phyloP scores from a whole-genome alignment of 2,888 invertebrate species.

The Arctia plantaginis region DNA sequence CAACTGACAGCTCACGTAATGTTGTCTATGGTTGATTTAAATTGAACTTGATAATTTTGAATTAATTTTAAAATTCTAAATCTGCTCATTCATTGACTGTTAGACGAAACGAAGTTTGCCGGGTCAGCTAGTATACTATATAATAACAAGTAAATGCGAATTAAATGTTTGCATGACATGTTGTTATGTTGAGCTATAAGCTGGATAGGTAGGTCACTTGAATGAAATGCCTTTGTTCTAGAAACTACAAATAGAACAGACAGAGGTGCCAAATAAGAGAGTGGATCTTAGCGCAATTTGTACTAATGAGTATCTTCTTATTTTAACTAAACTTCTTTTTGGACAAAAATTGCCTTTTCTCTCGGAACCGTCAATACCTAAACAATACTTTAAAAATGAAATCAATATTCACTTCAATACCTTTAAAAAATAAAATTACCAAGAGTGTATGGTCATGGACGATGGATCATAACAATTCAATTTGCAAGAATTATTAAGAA shows the following conservation, averaged over 20 bases:
- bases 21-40: too few relatives aligned
- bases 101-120: too few relatives aligned
- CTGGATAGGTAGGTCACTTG: background rate
- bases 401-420: background rate
- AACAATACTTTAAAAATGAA: background rate
- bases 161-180: background rate
- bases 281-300: background rate
- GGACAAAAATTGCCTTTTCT: background rate
- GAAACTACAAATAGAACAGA: conserved; percentile 29
- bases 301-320: background rate
- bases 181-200: background rate
- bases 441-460: too few relatives aligned
- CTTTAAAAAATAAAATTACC: too few relatives aligned
- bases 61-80: too few relatives aligned
- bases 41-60: too few relatives aligned
- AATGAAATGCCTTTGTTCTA: conserved; percentile 25
- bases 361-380: background rate
- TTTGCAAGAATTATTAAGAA: too few relatives aligned
- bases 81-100: too few relatives aligned
- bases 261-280: conserved; percentile 33
- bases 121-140: too few relatives aligned
- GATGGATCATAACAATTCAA: too few relatives aligned
- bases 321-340: background rate
- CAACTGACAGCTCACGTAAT: too few relatives aligned
- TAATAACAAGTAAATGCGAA: background rate